These are phyloP conservation scores for Acanthopleura granulata DNA, from an alignment of 2,888 invertebrate genomes.

Conservation along the genomic window DNA sequence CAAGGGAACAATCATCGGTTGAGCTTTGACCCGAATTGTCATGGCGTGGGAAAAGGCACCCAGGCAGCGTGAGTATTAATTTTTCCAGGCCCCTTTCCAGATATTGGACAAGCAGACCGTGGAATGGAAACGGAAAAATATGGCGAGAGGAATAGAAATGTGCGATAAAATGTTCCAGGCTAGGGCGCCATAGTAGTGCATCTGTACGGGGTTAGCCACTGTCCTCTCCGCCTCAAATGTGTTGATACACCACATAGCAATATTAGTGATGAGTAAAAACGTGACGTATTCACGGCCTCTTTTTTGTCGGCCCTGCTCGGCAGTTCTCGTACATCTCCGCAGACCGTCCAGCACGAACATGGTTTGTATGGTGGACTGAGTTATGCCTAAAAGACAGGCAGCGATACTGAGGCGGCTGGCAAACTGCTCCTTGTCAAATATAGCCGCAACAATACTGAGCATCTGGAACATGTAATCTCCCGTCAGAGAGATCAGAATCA, in stretches of 20 bases:
- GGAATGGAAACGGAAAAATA: slow-evolving; percentile 95
- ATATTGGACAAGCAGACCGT: slow-evolving; percentile 94
- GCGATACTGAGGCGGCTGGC: slow-evolving; percentile 88
- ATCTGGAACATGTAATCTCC: slow-evolving; percentile 93
- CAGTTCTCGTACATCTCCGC: slow-evolving; percentile 87
- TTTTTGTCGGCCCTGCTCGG: slow-evolving; percentile 92
- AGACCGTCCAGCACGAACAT: slow-evolving; percentile 94
- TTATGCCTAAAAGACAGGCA: slow-evolving; percentile 86
- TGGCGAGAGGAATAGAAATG: slow-evolving; percentile 91
- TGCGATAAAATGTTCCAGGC: slow-evolving; percentile 95
- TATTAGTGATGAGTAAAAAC: slow-evolving; percentile 93
- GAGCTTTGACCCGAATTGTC: too few relatives aligned
- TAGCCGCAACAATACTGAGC: slow-evolving; percentile 93
- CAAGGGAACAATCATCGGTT: too few relatives aligned
- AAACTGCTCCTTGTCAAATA: slow-evolving; percentile 83
- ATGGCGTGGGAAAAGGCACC: too few relatives aligned
- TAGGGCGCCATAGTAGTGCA: slow-evolving; percentile 92
- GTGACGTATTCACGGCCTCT: slow-evolving; percentile 96
- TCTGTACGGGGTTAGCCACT: slow-evolving; percentile 90
- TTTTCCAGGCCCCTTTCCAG: slow-evolving; percentile 87
- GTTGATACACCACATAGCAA: slow-evolving; percentile 97
- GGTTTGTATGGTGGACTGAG: slow-evolving; percentile 92
- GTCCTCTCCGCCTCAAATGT: slow-evolving; percentile 96
- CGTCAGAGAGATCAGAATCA: slow-evolving; percentile 91
- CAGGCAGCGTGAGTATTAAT: not conserved